Conservation (phyloP, 2,797 vertebrate species). For the Knipowitschia caucasica region DNA sequence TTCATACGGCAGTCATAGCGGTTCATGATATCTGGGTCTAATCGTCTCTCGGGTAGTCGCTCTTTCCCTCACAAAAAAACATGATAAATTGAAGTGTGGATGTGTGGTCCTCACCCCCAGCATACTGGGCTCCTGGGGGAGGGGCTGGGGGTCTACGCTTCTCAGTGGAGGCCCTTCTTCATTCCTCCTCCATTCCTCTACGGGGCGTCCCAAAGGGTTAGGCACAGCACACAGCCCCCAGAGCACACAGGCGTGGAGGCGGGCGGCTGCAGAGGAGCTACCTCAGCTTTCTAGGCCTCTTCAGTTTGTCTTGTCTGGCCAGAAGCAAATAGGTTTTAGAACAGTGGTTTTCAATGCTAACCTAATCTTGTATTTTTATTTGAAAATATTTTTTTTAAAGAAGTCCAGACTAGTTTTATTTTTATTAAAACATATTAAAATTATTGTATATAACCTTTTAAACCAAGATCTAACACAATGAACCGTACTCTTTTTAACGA, state of each 20-base stretch:
- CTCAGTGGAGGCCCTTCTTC: constrained; percentile 59
- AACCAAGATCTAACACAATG: no score
- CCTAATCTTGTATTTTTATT: background rate
- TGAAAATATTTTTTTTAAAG: background rate
- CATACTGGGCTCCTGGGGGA: constrained; percentile 66
- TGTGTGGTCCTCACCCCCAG: constrained; percentile 75
- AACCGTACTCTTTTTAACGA: no score
- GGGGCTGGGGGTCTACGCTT: constrained; percentile 61
- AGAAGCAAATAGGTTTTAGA: constrained; percentile 49
- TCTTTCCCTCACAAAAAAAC: constrained; percentile 64
- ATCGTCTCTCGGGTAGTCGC: constrained; percentile 76
- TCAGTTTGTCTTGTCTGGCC: constrained; percentile 53
- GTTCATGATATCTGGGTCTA: constrained; percentile 79
- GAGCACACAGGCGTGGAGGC: constrained; percentile 33
- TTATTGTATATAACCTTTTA: no score
- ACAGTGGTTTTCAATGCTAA: constrained; percentile 16
- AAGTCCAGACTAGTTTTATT: no score
- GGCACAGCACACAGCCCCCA: constrained; percentile 48
- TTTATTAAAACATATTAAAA: no score
- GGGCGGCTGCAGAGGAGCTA: constrained; percentile 47
- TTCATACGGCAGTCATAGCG: constrained; percentile 64
- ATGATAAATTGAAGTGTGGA: constrained; percentile 77
- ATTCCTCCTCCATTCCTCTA: constrained; percentile 46
- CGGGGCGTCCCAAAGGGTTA: constrained; percentile 59
- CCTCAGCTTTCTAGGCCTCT: constrained; percentile 60